These are phyloP conservation scores for Entelurus aequoreus DNA, from an alignment of 2,113 vertebrate species.

Conservation along the genomic window DNA sequence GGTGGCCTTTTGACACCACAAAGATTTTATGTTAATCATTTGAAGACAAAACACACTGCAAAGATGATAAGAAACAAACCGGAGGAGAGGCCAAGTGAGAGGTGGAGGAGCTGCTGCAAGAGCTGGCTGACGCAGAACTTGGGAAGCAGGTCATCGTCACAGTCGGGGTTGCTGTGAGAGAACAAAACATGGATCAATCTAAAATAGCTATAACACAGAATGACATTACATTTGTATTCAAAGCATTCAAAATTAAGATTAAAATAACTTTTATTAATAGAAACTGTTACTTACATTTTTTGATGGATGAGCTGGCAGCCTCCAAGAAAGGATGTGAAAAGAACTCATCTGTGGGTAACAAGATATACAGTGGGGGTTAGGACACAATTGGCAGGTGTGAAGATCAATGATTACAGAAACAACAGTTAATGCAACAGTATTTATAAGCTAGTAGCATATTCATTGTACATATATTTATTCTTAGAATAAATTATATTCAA, in stretches of 20 bases:
- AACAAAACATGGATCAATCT: too few species aligned
- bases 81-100: slow-evolving; percentile 94
- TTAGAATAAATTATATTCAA: too few species aligned
- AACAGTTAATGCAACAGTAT: background rate
- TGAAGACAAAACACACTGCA: background rate
- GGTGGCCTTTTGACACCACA: background rate
- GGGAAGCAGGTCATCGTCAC: slow-evolving; percentile 91
- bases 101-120: slow-evolving; percentile 94
- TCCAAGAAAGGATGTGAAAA: slow-evolving; percentile 92
- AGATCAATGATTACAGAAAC: background rate
- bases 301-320: slow-evolving; percentile 84
- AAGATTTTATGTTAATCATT: background rate
- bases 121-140: slow-evolving; percentile 91
- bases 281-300: slow-evolving; percentile 84
- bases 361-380: background rate
- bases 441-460: too few species aligned
- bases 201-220: too few species aligned
- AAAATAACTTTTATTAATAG: background rate
- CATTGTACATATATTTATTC: too few species aligned
- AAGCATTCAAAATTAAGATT: background rate
- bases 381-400: background rate
- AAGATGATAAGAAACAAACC: slow-evolving; percentile 68
- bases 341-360: slow-evolving; percentile 80
- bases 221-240: background rate
- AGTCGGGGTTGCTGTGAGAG: slow-evolving; percentile 73